phyloP scores from a whole-genome alignment of 2,888 invertebrate genomes.

The Chrysomela aeneicollis region DNA sequence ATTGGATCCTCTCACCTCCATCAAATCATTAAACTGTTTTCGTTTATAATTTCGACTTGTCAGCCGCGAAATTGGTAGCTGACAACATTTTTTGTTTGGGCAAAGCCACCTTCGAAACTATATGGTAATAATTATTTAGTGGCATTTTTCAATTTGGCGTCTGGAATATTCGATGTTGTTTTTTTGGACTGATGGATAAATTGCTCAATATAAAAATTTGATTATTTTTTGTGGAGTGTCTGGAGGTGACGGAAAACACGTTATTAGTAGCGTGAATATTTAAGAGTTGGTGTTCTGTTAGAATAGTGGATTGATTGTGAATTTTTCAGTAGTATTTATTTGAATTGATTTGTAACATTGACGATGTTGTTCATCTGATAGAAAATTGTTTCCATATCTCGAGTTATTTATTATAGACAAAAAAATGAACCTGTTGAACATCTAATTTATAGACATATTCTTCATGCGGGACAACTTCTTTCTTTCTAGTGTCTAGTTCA shows the following conservation, averaged over 20 bases:
- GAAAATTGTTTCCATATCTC: too few relatives aligned
- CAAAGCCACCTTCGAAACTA: slow-evolving; percentile 4
- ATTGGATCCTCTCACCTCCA: too few relatives aligned
- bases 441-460: too few relatives aligned
- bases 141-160: slow-evolving; percentile 17
- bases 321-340: too few relatives aligned
- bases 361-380: too few relatives aligned
- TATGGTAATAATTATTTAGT: slow-evolving; percentile 2
- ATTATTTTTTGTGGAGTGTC: not conserved
- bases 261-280: not conserved
- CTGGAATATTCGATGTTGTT: slow-evolving; percentile 9
- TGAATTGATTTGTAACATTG: too few relatives aligned
- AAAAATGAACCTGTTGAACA: too few relatives aligned
- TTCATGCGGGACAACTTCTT: too few relatives aligned
- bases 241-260: not conserved
- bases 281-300: too few relatives aligned
- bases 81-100: slow-evolving; percentile 12
- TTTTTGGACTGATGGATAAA: slow-evolving; percentile 11
- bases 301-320: too few relatives aligned
- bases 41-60: not conserved
- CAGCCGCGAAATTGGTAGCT: not conserved
- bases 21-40: not conserved
- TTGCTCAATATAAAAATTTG: not conserved
- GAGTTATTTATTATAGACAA: too few relatives aligned
- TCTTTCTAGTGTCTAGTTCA: too few relatives aligned